Base-by-base conservation (phyloP, 2,113 vertebrate species). In the Connochaetes taurinus region DNA sequence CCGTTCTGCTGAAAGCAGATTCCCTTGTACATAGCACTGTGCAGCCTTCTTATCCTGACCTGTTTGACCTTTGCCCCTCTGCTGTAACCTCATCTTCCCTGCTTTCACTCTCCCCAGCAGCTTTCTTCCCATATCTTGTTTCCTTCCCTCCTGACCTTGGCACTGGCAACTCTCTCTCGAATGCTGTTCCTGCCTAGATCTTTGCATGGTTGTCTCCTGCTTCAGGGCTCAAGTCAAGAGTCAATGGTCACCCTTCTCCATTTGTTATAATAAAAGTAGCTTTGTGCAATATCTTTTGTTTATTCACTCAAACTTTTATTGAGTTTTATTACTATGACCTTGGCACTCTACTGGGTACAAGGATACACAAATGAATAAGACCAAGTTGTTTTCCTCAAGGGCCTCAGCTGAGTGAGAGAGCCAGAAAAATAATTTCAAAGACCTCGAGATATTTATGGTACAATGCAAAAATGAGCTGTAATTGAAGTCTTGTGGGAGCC, bases 381-480 rank as follows among this genome's bases (percentile, higher is more conserved):
- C 76, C 85, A 90, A 82, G 85, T 87, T 78, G 87, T 76, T 94
- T 58, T 91, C 81, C 85, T 94, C 53, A 82, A 85, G 81, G 91
- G 62, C 43, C 64, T 97, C 91, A 71, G 50, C 27, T 76, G 76
- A 91, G 55, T 94, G 85, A 97, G 86, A 97, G 71, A 86, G 60
- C 62, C 85, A 96, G 90, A 67, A 97, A 97, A 83, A 93, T 87
- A 82, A 95, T 96, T 97, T 90, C 87, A 87, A 95, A 97, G 91
- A 88, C 86, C 94, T 98, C 33, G 57, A 83, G 91, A 55, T 97
- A 97, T 97, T 97, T 97, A 97, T 94, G 91, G 60, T 52, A 89
- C 55, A 53, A 71, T 82, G 67, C 80, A 82, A 90, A 96, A 95
- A 85, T 71, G 88, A 94, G 47, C 67, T 76, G 36, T 80, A 86